These are phyloP conservation scores for Rotaria sp. DNA, from an alignment of 2,888 invertebrate genomes.

Conservation along the genomic window DNA sequence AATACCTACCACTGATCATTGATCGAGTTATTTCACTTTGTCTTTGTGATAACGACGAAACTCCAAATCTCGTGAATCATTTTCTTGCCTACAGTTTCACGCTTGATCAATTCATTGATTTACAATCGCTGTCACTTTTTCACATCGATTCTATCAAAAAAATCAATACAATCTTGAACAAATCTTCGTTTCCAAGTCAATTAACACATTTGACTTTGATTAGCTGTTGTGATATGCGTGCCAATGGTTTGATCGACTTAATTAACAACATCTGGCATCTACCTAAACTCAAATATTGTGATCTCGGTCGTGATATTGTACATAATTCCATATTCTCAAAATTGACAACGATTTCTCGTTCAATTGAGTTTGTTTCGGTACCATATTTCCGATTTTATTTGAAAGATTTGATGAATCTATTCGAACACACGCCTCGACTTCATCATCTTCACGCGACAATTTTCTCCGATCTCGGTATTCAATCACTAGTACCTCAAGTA, in stretches of 20 bases:
- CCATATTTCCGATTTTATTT: not conserved
- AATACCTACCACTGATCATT: too few relatives aligned
- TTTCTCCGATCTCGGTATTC: not conserved
- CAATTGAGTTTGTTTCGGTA: not conserved
- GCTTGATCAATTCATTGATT: not conserved
- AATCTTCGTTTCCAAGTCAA: not conserved
- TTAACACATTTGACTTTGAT: not conserved
- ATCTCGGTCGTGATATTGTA: not conserved
- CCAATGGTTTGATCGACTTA: not conserved
- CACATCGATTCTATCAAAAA: not conserved
- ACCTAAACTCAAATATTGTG: not conserved
- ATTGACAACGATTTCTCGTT: not conserved
- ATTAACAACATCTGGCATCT: not conserved
- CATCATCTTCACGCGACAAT: not conserved
- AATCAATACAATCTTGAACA: not conserved
- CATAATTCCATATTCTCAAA: not conserved
- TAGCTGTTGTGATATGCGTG: not conserved
- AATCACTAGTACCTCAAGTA: not conserved
- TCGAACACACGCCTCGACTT: not conserved
- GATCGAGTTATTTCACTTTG: too few relatives aligned
- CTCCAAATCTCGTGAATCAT: too few relatives aligned
- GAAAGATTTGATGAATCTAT: not conserved
- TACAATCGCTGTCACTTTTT: not conserved
- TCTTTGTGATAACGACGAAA: too few relatives aligned
- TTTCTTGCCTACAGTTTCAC: not conserved